A percentile compares a stretch with the other conserved stretches of the same genome.
phyloP scores from a whole-genome alignment of 2,797 vertebrate species.

The Microctenopoma steveboyesi region DNA sequence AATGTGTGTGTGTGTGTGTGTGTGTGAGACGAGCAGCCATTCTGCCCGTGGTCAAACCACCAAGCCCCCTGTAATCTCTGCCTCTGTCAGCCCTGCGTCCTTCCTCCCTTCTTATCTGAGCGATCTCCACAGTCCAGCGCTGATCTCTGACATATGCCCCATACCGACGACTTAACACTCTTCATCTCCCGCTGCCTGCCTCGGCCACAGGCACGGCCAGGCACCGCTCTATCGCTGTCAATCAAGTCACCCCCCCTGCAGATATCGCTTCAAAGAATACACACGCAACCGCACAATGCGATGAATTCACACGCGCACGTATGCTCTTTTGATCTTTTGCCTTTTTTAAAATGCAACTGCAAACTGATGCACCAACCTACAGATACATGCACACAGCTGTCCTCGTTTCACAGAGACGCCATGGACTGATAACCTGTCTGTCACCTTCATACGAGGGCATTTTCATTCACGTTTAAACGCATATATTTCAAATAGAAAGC shows the following conservation, averaged over 20 bases:
- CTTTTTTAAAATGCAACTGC: constrained; percentile 28
- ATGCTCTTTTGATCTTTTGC: constrained; percentile 27
- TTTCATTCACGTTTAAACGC: no score
- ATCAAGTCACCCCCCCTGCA: constrained; percentile 37
- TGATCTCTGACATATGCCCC: constrained; percentile 78
- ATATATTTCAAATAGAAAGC: not conserved
- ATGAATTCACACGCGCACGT: constrained; percentile 23
- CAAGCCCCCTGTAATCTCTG: constrained; percentile 64
- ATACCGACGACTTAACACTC: constrained; percentile 78
- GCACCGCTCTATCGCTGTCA: constrained; percentile 54
- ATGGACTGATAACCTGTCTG: not conserved
- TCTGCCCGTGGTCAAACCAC: constrained; percentile 57
- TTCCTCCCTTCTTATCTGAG: constrained; percentile 59
- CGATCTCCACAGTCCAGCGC: constrained; percentile 57
- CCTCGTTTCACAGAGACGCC: not conserved
- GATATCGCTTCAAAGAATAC: constrained; percentile 37
- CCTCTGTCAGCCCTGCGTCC: constrained; percentile 40
- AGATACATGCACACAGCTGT: not conserved
- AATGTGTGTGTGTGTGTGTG: constrained; percentile 10
- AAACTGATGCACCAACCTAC: constrained; percentile 30
- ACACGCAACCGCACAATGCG: constrained; percentile 25
- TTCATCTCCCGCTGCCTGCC: constrained; percentile 52
- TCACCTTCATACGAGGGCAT: not conserved
- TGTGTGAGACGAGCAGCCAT: constrained; percentile 46
- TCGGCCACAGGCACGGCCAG: constrained; percentile 58